A percentile compares a stretch with the other conserved stretches of the same genome.
Evolutionary conservation across 1,140 invertebrate species (phyloP).

Genomic region (Oreohelix idahoensis): DNA sequence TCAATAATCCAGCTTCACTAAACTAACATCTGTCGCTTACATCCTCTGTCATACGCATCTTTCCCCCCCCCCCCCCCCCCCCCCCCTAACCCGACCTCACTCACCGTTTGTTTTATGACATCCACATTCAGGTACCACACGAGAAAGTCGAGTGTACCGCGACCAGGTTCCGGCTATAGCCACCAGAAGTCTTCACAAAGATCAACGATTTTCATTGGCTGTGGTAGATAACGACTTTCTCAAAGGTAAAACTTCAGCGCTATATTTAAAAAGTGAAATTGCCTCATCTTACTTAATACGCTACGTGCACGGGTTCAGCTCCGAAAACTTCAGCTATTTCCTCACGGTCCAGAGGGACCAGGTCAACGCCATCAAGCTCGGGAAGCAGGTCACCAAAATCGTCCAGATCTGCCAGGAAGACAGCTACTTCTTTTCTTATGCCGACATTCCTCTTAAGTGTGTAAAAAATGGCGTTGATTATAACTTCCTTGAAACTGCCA

Average conservation of each 20-base stretch:
- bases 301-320: conserved; percentile 95
- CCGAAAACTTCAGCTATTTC: conserved; percentile 95
- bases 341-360: conserved; percentile 92
- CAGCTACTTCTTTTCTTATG: conserved; percentile 90
- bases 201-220: conserved; percentile 50
- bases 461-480: conserved; percentile 81
- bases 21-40: too few relatives aligned
- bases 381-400: conserved; percentile 88
- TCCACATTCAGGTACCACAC: neutral
- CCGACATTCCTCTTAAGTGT: conserved; percentile 96
- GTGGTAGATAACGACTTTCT: conserved; percentile 46
- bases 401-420: conserved; percentile 96
- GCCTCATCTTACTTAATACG: conserved; percentile 78
- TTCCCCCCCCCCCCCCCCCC: too few relatives aligned
- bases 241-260: conserved; percentile 50
- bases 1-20: too few relatives aligned
- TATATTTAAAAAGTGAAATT: conserved; percentile 55
- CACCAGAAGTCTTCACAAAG: conserved; percentile 50
- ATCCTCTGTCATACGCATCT: too few relatives aligned
- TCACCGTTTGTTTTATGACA: too few relatives aligned
- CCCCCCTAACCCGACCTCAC: too few relatives aligned
- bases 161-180: conserved; percentile 54
- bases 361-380: conserved; percentile 81
- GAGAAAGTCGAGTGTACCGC: conserved; percentile 41
- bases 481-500: conserved; percentile 93